Evolutionary conservation across 2,113 vertebrate genomes (phyloP).

Genomic region (Ornithorhynchus anatinus): DNA sequence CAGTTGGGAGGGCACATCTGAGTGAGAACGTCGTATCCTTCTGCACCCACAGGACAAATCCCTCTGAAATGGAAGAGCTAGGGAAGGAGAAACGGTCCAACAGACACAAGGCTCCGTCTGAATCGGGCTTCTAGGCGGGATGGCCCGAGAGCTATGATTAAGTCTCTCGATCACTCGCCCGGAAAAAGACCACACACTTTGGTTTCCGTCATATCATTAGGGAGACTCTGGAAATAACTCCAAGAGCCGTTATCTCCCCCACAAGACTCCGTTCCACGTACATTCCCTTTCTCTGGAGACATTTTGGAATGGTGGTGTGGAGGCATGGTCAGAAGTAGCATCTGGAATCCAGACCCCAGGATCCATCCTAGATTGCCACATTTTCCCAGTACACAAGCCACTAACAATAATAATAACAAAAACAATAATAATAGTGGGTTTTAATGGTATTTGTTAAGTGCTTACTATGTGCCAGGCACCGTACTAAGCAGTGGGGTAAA

Average conservation of each 20-base stretch:
- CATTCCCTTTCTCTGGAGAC: slow-evolving; percentile 45
- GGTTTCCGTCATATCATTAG: slow-evolving; percentile 27
- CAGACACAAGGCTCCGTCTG: neutral
- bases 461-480: too few relatives aligned
- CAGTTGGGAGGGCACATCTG: neutral
- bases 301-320: too few relatives aligned
- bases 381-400: too few relatives aligned
- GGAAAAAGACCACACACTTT: slow-evolving; percentile 10
- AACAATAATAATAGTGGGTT: too few relatives aligned
- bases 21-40: neutral
- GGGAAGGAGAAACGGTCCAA: neutral
- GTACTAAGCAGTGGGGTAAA: too few relatives aligned
- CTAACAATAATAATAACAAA: too few relatives aligned
- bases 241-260: slow-evolving; percentile 33
- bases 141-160: slow-evolving; percentile 21
- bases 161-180: slow-evolving; percentile 27
- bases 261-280: slow-evolving; percentile 24
- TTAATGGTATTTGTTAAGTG: too few relatives aligned
- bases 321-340: too few relatives aligned
- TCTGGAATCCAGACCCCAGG: too few relatives aligned
- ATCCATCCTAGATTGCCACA: too few relatives aligned
- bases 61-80: neutral
- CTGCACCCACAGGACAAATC: neutral
- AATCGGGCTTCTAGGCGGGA: slow-evolving; percentile 22
- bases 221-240: slow-evolving; percentile 35